Base-by-base conservation (phyloP, 2,888 invertebrate genomes). In the Rhaphigaster nebulosa region DNA sequence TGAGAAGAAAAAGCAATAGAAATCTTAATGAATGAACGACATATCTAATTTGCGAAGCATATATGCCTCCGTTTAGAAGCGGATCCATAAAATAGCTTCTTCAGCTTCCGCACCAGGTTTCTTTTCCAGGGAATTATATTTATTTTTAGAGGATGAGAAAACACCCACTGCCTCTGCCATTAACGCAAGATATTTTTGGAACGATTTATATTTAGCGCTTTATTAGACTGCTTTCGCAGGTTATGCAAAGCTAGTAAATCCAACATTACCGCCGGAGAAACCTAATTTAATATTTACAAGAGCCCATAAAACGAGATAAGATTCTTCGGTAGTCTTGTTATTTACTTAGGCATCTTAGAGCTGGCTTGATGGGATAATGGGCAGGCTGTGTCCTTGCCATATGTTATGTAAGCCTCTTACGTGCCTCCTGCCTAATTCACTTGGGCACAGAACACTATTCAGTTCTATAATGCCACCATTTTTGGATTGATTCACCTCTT, bases 321-420 rank as follows among this genome's bases (percentile, higher is more conserved):
- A n/a, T n/a, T n/a, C n/a, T n/a, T n/a, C n/a, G n/a, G 5, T 18
- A 18, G 65, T 15, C 65, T 65, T 65, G 70, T 76, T 76, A 34
- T 70, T 70, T 70, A 70, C 34, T 76, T 76, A 38, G 26, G 23
- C 20, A 38, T 38, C 20, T 20, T n/a, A 60, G 60, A 60, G 60
- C n/a, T 3, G 29, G 38, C 15, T 15, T 70, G 34, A 76, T 76
- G 70, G 70, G n/a, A 38, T 76, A 76, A 34, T 34, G 70, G 70
- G 34, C 18, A 23, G 8, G 20, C 38, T 34, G 29, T 65, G 70
- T 76, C 38, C 70, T 76, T 76, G 70, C 10, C 70, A 38, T 38
- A 76, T 76, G 34, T 76, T 76, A 76, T 76, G 70, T 76, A 76
- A 76, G 20, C 70, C 23, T 38, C 70, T 76, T 76, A 76, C 70